Evolutionary conservation across 2,113 vertebrate genomes (phyloP).

Genomic region (Pipa parva): DNA sequence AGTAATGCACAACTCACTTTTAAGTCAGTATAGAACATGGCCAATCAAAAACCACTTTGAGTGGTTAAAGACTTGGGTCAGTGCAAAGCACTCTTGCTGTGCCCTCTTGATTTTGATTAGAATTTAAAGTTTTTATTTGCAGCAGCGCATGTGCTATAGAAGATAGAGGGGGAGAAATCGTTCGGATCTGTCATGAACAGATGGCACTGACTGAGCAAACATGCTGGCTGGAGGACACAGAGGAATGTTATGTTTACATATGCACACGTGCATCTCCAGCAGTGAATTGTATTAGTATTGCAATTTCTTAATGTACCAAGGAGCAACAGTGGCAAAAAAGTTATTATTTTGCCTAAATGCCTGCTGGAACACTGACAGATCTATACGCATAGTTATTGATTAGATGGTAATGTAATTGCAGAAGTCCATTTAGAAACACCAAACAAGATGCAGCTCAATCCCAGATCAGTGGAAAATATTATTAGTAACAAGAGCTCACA

Average conservation of each 20-base stretch:
- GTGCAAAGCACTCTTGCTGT: not conserved
- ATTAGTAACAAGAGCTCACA: too few relatives aligned
- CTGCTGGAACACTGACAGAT: too few relatives aligned
- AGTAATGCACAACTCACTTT: not conserved
- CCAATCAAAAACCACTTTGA: not conserved
- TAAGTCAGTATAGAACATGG: not conserved
- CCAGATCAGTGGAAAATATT: too few relatives aligned
- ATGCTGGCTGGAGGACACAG: not conserved
- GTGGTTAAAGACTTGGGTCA: not conserved
- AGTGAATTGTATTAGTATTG: conserved; percentile 17
- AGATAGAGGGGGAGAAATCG: not conserved
- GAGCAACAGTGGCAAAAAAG: too few relatives aligned
- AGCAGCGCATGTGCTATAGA: conserved; percentile 21
- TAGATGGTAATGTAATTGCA: too few relatives aligned
- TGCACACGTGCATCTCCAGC: conserved; percentile 12
- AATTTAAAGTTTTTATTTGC: conserved; percentile 21
- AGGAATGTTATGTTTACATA: conserved; percentile 23
- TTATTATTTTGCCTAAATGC: too few relatives aligned
- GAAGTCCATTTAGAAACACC: too few relatives aligned
- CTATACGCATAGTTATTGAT: too few relatives aligned
- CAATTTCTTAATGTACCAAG: too few relatives aligned
- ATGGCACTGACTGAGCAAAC: conserved; percentile 25
- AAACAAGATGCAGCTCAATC: too few relatives aligned
- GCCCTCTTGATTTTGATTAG: conserved; percentile 3
- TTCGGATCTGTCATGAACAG: conserved; percentile 19